Evolutionary conservation across 2,797 vertebrate genomes (phyloP).

Genomic region (Mormyrops attenuatus): DNA sequence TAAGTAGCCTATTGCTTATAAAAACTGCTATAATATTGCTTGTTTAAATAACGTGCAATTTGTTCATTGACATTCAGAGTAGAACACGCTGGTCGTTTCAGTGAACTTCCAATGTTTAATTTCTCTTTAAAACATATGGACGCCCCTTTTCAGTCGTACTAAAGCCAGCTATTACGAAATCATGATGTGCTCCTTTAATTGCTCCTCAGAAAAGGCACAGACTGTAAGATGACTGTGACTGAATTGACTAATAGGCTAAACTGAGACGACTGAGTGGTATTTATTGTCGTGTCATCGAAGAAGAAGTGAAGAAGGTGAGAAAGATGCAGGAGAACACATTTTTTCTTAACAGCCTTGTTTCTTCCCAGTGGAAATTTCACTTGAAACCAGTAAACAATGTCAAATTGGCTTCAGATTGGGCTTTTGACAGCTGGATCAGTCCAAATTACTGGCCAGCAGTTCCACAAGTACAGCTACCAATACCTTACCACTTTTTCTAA

Average conservation of each 20-base stretch:
- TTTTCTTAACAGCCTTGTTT: neutral
- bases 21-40: neutral
- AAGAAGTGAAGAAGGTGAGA: neutral
- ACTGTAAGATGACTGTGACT: neutral
- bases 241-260: neutral
- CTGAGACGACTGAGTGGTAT: neutral
- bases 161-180: neutral
- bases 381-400: constrained; percentile 2
- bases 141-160: neutral
- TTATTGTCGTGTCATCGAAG: neutral
- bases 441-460: neutral
- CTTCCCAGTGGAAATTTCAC: neutral
- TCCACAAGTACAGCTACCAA: neutral
- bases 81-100: neutral
- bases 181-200: neutral
- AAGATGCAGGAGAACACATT: neutral
- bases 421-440: neutral
- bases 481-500: neutral
- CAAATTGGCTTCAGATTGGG: neutral
- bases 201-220: neutral
- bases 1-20: neutral
- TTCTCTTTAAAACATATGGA: neutral
- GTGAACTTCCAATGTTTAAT: neutral
- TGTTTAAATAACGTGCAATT: neutral
- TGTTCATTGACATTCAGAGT: neutral